Conservation (phyloP, 2,888 invertebrate genomes). For the Campoplex capitator region DNA sequence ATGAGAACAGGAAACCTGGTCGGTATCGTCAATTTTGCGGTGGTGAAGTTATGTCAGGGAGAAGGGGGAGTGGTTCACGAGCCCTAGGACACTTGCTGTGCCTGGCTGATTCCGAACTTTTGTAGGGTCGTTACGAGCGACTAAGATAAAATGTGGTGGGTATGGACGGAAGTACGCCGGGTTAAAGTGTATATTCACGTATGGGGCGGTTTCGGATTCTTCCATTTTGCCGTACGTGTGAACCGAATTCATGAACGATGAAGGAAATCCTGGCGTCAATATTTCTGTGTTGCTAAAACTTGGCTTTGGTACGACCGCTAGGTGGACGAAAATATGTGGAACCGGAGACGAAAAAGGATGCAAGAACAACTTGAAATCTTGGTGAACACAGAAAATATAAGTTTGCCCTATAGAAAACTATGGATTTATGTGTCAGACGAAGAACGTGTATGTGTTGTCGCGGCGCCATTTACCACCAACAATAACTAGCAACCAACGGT, state of each 20-base stretch:
- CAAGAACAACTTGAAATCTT: slow-evolving; percentile 21
- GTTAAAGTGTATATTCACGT: slow-evolving; percentile 18
- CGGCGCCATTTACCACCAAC: slow-evolving; percentile 50
- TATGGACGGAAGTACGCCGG: slow-evolving; percentile 46
- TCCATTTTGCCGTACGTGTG: slow-evolving; percentile 69
- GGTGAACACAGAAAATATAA: slow-evolving; percentile 13
- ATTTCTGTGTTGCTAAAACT: slow-evolving; percentile 32
- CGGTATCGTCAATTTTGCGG: slow-evolving; percentile 48
- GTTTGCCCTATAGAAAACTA: neutral
- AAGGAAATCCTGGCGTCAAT: slow-evolving; percentile 43
- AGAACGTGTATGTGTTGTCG: slow-evolving; percentile 35
- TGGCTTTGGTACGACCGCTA: slow-evolving; percentile 13
- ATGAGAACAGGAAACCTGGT: slow-evolving; percentile 7
- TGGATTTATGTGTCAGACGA: slow-evolving; percentile 13
- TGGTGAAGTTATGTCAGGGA: slow-evolving; percentile 9
- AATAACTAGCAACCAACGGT: slow-evolving; percentile 10
- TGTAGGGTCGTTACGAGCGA: slow-evolving; percentile 81
- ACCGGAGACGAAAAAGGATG: slow-evolving; percentile 15
- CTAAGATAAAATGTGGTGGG: slow-evolving; percentile 76
- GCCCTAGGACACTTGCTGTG: slow-evolving; percentile 67
- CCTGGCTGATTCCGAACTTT: slow-evolving; percentile 79
- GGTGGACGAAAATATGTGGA: slow-evolving; percentile 1
- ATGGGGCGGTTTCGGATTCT: neutral
- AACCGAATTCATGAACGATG: slow-evolving; percentile 50
- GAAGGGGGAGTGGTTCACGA: slow-evolving; percentile 49